Percentiles rank a stretch among this genome's conserved stretches.
These are phyloP conservation scores for Eucera pruinosa DNA, from an alignment of 2,888 invertebrate genomes.

Conservation along the genomic window DNA sequence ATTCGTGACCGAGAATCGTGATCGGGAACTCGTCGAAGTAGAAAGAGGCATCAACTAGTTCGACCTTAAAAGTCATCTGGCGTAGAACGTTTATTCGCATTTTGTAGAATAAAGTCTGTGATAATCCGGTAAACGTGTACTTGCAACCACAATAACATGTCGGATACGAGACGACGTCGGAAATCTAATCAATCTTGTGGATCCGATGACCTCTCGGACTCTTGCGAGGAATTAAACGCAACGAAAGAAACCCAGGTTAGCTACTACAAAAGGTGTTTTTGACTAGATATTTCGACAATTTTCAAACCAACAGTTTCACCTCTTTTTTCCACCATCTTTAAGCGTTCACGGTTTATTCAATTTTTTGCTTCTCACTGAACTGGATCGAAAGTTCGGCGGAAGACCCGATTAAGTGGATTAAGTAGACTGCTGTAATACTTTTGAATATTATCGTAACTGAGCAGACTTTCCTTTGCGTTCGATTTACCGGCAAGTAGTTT, in stretches of 20 bases:
- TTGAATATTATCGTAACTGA: constrained; percentile 15
- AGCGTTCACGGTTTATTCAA: not conserved
- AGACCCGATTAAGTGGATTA: constrained; percentile 48
- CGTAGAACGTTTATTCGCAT: constrained; percentile 26
- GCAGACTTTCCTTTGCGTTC: constrained; percentile 26
- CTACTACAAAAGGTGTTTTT: constrained; percentile 19
- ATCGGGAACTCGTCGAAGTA: constrained; percentile 35
- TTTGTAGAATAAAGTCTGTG: constrained; percentile 20
- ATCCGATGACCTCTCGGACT: constrained; percentile 82
- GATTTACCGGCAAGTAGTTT: constrained; percentile 37
- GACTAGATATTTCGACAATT: constrained; percentile 10
- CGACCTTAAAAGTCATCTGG: constrained; percentile 61
- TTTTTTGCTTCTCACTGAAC: constrained; percentile 29
- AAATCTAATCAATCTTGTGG: constrained; percentile 79
- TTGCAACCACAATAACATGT: constrained; percentile 71
- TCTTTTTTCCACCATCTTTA: not conserved
- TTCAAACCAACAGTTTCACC: not conserved
- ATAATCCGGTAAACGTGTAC: constrained; percentile 27
- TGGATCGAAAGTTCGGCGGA: constrained; percentile 63
- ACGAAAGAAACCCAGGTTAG: constrained; percentile 82
- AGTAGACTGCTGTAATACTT: constrained; percentile 54
- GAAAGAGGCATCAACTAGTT: constrained; percentile 43
- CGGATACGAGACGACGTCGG: constrained; percentile 81
- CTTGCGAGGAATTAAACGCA: constrained; percentile 80
- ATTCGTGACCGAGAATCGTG: constrained; percentile 51